Evolutionary conservation across 1,140 invertebrate species (phyloP).

Genomic region (Oryctes rhinoceros): DNA sequence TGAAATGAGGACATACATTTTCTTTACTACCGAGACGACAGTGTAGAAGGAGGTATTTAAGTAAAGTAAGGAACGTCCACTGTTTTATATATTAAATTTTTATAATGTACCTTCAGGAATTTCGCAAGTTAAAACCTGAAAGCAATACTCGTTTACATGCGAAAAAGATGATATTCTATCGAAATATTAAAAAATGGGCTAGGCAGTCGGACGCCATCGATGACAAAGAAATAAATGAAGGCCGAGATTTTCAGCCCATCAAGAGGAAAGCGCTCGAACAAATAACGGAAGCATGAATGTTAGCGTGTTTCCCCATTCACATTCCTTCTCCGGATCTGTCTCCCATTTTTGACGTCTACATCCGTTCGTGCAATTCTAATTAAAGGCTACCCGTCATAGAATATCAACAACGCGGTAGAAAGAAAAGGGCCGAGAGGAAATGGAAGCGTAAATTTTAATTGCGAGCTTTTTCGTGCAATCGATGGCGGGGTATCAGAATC

Average conservation of each 20-base stretch:
- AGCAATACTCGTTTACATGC: not conserved
- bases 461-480: not conserved
- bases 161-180: not conserved
- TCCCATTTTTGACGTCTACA: not conserved
- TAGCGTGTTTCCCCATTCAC: slow-evolving; percentile 13
- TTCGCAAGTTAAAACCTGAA: too few species aligned
- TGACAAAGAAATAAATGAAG: slow-evolving; percentile 15
- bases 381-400: slow-evolving; percentile 14
- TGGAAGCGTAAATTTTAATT: slow-evolving; percentile 15
- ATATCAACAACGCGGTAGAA: not conserved
- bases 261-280: slow-evolving; percentile 3
- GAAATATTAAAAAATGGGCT: slow-evolving; percentile 11
- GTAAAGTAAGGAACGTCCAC: too few species aligned
- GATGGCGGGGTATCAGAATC: not conserved
- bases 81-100: too few species aligned
- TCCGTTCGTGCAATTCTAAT: slow-evolving; percentile 18
- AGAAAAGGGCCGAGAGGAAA: not conserved
- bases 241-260: slow-evolving; percentile 17
- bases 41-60: too few species aligned
- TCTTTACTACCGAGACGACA: too few species aligned
- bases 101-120: too few species aligned
- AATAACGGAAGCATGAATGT: slow-evolving; percentile 17
- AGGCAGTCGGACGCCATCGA: slow-evolving; percentile 9
- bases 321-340: not conserved
- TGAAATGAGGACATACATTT: too few species aligned